A percentile compares a stretch with the other conserved stretches of the same genome.
phyloP scores from a whole-genome alignment of 2,888 invertebrate genomes.

The Tetramorium bicarinatum region DNA sequence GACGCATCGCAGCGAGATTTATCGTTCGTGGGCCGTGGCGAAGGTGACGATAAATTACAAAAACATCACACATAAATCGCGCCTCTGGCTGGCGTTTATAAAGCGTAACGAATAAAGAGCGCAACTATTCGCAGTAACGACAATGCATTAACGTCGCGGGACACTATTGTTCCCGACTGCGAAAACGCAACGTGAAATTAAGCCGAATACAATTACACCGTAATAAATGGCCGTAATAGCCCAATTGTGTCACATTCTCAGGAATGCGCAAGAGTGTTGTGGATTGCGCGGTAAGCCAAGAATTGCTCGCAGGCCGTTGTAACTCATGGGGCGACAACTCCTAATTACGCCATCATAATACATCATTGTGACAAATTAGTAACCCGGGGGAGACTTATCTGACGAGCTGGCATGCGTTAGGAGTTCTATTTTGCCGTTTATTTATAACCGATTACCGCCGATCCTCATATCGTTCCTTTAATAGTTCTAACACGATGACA shows the following conservation, averaged over 20 bases:
- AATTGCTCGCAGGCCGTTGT: conserved; percentile 72
- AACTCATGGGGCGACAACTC: conserved; percentile 77
- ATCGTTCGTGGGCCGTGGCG: conserved; percentile 43
- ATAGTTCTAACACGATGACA: neutral
- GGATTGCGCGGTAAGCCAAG: conserved; percentile 76
- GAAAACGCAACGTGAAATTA: conserved; percentile 76
- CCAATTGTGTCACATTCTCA: conserved; percentile 76
- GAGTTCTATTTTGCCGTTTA: conserved; percentile 59
- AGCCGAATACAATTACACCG: conserved; percentile 76
- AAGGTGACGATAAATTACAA: conserved; percentile 59
- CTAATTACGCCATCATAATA: conserved; percentile 76
- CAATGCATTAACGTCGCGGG: conserved; percentile 71
- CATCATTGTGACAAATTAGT: conserved; percentile 77
- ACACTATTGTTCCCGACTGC: conserved; percentile 71
- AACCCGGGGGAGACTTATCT: conserved; percentile 65
- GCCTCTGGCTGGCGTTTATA: conserved; percentile 43
- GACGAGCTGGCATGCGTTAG: conserved; percentile 58
- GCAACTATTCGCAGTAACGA: conserved; percentile 68
- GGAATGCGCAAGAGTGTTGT: conserved; percentile 72
- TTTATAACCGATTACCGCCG: conserved; percentile 6
- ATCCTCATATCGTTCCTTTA: neutral
- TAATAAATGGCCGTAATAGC: conserved; percentile 77
- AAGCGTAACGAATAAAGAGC: conserved; percentile 56
- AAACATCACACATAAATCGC: conserved; percentile 58
- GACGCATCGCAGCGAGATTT: conserved; percentile 53